Base-by-base conservation (phyloP, 2,797 vertebrate species). In the Ptychobarbus kaznakovi region DNA sequence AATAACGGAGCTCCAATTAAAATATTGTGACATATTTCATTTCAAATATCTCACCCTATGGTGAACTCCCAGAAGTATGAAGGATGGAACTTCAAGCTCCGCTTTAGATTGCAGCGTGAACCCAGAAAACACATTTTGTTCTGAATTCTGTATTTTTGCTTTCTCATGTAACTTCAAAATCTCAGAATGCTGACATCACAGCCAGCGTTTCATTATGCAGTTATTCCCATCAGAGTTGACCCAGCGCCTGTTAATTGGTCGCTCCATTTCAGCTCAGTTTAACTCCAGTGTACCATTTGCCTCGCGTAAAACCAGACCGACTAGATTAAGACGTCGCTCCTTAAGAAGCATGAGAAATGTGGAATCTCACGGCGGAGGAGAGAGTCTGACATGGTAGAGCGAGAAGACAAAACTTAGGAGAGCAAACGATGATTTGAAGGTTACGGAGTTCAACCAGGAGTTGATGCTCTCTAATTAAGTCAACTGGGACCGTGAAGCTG, bases 291-390 rank as follows among this genome's bases (percentile, higher is more conserved):
- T 4, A 2, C 84, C 70, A 95, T 95, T 94, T 92, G 85, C 85
- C 87, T 94, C 91, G 91, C 92, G 90, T 93, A 90, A 69, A 88
- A 86, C 42, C 80, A 93, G 87, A 79, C 86, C 38, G 91, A 88
- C 92, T 92, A 92, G 93, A 95, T 95, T 94, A 95, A 95, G 94
- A 93, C 87, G 90, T 95, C 94, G 93, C 94, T 95, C 91, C 91
- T 94, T 93, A 92, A 81, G 83, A 89, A 91, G 92, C 92, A 91
- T 91, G 90, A 94, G 93, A 94, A 93, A 92, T 89, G 89, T 89
- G 87, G 90, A 78, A 51, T 76, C 80, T 88, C 81, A 84, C 35
- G n/a, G 69, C 9, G 22, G 65, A 78, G 56, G 42, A 81, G 38
- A 53, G 32, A 82, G 44, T 51, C 76, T 68, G 72, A 68, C 25